These are phyloP conservation scores for Leptodactylus fallax DNA, from an alignment of 2,797 vertebrate species.

Conservation along the genomic window DNA sequence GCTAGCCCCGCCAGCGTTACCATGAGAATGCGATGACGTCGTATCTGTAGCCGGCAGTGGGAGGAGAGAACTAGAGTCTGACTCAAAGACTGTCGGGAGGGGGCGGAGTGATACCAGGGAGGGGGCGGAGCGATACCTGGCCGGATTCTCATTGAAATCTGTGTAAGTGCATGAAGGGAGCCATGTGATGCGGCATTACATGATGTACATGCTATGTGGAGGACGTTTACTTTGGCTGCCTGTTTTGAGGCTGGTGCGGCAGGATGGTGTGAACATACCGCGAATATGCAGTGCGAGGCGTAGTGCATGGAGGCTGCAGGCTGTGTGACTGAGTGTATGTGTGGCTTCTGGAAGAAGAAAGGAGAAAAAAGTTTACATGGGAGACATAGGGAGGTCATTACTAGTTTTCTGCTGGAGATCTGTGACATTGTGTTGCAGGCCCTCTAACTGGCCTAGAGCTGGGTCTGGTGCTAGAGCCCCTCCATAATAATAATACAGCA, in stretches of 20 bases:
- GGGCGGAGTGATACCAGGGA: background rate
- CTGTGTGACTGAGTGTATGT: too few species aligned
- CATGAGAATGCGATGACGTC: rapidly evolving
- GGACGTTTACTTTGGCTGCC: background rate
- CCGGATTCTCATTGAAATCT: background rate
- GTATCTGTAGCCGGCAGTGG: background rate
- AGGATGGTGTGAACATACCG: background rate
- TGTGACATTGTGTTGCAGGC: too few species aligned
- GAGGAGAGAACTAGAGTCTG: background rate
- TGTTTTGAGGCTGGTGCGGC: too few species aligned
- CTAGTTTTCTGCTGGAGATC: too few species aligned
- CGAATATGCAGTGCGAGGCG: too few species aligned
- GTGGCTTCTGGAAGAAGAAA: too few species aligned
- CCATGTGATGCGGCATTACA: background rate
- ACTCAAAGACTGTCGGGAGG: background rate
- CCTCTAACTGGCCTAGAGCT: too few species aligned
- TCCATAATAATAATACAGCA: too few species aligned
- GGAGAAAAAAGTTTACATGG: too few species aligned
- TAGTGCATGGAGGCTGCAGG: too few species aligned
- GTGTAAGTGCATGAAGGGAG: background rate
- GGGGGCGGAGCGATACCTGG: background rate
- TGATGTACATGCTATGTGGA: background rate
- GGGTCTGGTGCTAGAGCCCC: too few species aligned
- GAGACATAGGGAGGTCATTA: too few species aligned
- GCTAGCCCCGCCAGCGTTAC: conserved; percentile 38